Conservation (phyloP, 2,113 vertebrate genomes). For the Salvelinus sp. region DNA sequence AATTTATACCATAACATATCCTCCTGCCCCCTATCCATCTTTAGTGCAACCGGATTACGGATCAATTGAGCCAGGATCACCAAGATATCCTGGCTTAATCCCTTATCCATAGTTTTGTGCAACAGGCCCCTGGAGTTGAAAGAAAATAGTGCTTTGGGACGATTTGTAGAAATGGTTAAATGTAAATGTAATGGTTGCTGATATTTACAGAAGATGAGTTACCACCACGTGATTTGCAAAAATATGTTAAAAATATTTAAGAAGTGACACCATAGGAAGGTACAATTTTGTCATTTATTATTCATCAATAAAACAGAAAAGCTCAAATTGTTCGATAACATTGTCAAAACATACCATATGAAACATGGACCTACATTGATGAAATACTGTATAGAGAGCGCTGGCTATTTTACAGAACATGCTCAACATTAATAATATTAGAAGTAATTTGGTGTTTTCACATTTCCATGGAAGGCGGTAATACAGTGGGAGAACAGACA, state of each 20-base stretch:
- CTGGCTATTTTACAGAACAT: not conserved
- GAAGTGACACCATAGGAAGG: not conserved
- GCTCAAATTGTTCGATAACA: not conserved
- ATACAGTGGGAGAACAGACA: not conserved
- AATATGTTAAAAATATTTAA: not conserved
- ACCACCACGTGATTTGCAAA: not conserved
- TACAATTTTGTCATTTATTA: not conserved
- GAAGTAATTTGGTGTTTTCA: not conserved
- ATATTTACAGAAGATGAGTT: not conserved
- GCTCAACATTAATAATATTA: not conserved
- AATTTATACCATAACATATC: too few relatives aligned
- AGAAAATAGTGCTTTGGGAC: too few relatives aligned
- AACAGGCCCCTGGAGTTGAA: too few relatives aligned
- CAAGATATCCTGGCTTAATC: too few relatives aligned
- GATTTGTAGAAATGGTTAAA: too few relatives aligned
- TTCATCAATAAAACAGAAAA: not conserved
- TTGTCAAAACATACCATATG: not conserved
- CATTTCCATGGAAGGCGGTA: not conserved
- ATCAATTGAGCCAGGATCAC: too few relatives aligned
- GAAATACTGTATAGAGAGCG: not conserved
- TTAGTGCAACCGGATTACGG: too few relatives aligned
- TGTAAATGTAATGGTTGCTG: too few relatives aligned
- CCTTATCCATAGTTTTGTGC: too few relatives aligned
- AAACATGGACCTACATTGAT: not conserved
- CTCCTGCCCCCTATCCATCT: too few relatives aligned